Conservation (phyloP, 2,797 vertebrate species). For the Lacerta viridis region DNA sequence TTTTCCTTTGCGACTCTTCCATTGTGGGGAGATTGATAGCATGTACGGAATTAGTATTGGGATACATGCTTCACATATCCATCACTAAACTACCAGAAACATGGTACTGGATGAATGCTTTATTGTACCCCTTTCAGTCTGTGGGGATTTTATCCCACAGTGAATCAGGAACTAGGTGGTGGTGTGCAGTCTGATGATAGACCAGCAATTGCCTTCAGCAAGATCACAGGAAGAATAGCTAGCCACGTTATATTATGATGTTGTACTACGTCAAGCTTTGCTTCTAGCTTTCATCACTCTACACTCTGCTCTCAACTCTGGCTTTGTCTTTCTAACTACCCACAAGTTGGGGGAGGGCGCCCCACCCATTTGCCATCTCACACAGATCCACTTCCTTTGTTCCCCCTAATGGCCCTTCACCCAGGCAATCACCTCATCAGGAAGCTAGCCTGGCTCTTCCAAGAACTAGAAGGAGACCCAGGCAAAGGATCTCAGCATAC, state of each 20-base stretch:
- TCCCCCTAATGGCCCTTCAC: no score
- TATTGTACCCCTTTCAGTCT: background rate
- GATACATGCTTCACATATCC: background rate
- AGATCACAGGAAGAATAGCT: background rate
- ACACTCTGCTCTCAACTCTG: no score
- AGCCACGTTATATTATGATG: background rate
- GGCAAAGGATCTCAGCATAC: no score
- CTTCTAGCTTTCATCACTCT: no score
- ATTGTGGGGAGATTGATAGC: background rate
- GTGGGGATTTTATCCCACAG: background rate
- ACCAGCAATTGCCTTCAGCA: accelerated
- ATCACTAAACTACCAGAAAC: background rate
- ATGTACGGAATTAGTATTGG: background rate
- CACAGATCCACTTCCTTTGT: no score
- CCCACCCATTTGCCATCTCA: no score
- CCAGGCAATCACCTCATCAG: no score
- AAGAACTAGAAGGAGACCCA: background rate
- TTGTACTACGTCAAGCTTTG: no score
- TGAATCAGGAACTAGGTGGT: background rate
- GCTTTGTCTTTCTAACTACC: no score
- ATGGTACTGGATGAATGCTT: background rate
- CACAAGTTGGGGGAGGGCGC: no score
- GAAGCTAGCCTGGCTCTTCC: background rate
- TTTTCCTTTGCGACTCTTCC: background rate
- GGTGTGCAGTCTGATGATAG: background rate